phyloP scores from a whole-genome alignment of 2,797 vertebrate genomes.

The Enteromius treurensis region DNA sequence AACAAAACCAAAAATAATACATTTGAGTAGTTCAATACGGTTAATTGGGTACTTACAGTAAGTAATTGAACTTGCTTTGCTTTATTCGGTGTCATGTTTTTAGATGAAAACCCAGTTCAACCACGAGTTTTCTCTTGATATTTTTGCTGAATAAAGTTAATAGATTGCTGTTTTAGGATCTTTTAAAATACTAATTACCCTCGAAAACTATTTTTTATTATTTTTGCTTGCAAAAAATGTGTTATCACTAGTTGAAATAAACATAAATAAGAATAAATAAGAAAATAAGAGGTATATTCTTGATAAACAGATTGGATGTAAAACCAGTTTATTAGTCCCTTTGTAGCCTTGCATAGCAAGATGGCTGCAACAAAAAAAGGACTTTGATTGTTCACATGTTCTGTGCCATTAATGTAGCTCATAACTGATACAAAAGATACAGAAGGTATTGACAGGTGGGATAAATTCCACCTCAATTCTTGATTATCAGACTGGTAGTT shows the following conservation, averaged over 20 bases:
- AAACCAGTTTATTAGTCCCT: not conserved
- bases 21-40: not conserved
- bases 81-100: not conserved
- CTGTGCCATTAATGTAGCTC: not conserved
- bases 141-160: not conserved
- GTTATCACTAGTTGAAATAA: not conserved
- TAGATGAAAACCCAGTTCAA: not conserved
- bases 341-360: not conserved
- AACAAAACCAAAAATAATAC: not conserved
- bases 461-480: not conserved
- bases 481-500: not conserved
- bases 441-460: not conserved
- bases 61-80: not conserved
- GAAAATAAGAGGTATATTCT: not conserved
- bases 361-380: not conserved
- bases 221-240: not conserved
- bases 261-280: too few species aligned
- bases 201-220: not conserved
- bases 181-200: not conserved
- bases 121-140: not conserved
- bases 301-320: not conserved
- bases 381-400: not conserved
- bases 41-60: too few species aligned
- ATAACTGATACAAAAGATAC: not conserved
- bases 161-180: not conserved